Evolutionary conservation across 1,140 invertebrate genomes (phyloP).

Genomic region (Leptinotarsa defecta): DNA sequence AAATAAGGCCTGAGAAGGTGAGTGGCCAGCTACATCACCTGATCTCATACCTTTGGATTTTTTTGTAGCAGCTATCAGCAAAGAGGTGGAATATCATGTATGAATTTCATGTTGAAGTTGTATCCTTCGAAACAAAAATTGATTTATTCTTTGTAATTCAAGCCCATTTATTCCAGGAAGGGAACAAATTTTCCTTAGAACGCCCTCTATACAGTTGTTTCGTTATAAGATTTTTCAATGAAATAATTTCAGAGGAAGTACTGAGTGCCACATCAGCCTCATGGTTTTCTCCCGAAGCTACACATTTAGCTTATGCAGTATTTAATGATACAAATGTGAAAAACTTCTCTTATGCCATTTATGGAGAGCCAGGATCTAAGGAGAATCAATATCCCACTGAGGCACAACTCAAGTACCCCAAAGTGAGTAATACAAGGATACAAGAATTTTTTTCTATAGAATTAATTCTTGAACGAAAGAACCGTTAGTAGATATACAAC

Average conservation of each 20-base stretch:
- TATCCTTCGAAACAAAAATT: no score
- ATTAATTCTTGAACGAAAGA: no score
- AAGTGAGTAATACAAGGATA: conserved; percentile 61
- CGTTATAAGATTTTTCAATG: no score
- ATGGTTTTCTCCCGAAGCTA: conserved; percentile 88
- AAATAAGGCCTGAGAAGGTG: no score
- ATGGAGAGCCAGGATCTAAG: conserved; percentile 68
- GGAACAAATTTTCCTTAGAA: neutral
- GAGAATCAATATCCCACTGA: conserved; percentile 70
- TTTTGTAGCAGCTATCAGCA: no score
- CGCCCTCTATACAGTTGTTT: no score
- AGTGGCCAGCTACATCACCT: no score
- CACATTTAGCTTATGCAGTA: conserved; percentile 76
- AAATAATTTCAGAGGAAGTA: conserved; percentile 80
- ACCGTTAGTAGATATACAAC: no score
- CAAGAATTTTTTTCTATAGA: no score
- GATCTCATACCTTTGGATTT: no score
- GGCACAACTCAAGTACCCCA: conserved; percentile 81
- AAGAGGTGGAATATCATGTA: no score
- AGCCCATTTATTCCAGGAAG: neutral
- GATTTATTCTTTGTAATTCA: neutral
- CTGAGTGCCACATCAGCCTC: conserved; percentile 81
- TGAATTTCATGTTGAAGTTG: no score
- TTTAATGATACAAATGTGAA: conserved; percentile 80
- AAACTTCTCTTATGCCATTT: conserved; percentile 67